Conservation (phyloP, 2,113 vertebrate species). For the Odontophorus gujanensis region DNA sequence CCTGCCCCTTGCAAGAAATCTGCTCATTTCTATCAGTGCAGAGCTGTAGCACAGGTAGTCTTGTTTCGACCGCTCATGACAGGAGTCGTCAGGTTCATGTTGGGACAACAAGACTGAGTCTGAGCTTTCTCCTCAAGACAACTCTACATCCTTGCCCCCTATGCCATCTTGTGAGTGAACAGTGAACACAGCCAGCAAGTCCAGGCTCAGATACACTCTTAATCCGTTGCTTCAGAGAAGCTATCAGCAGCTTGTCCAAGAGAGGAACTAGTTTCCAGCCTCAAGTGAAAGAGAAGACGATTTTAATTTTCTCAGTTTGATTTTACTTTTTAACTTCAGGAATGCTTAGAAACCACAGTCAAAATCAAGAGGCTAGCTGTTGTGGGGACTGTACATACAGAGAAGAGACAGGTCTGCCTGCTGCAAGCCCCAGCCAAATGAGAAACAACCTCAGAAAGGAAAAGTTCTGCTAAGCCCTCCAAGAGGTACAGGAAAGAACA, state of each 20-base stretch:
- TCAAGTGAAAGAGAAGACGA: background rate
- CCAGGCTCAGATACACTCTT: background rate
- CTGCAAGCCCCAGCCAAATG: background rate
- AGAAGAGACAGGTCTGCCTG: background rate
- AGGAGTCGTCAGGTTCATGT: background rate
- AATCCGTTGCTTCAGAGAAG: background rate
- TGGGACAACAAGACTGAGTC: background rate
- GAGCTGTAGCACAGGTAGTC: background rate
- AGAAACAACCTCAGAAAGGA: background rate
- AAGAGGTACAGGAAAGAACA: constrained; percentile 1
- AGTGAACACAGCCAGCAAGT: background rate
- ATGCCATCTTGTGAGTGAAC: background rate
- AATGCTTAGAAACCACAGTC: background rate
- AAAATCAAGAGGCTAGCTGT: background rate
- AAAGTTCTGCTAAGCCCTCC: background rate
- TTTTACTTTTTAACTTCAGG: background rate
- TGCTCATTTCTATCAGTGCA: background rate
- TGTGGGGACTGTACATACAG: background rate
- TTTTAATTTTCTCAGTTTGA: background rate
- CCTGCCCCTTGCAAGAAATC: background rate
- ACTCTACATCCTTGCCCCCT: background rate
- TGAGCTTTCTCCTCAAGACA: background rate
- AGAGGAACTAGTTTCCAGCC: background rate
- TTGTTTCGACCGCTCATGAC: background rate
- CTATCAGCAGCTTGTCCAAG: background rate